Conservation (phyloP, 2,888 invertebrate species). For the Itoplectis maculator region DNA sequence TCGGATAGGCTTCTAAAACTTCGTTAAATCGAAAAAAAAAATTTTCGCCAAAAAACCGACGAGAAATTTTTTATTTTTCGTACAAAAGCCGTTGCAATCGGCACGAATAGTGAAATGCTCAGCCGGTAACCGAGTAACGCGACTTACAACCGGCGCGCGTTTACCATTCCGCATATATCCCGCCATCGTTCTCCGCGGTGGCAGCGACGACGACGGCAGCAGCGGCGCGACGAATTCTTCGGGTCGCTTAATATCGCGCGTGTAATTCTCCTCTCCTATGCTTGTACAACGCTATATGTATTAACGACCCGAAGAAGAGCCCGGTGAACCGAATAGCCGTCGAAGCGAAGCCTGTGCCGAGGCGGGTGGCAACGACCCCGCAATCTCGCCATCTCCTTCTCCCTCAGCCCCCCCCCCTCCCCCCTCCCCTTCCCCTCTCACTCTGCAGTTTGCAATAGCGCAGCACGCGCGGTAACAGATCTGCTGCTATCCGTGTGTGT, state of each 20-base stretch:
- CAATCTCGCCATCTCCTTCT: conserved; percentile 38
- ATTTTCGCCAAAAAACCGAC: no score
- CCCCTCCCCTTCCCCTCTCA: conserved; percentile 27
- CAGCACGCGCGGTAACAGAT: conserved; percentile 43
- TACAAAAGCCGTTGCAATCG: no score
- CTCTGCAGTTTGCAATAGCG: conserved; percentile 57
- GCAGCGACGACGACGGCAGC: no score
- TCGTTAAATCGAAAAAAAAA: no score
- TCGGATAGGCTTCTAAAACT: no score
- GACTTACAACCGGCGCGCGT: no score
- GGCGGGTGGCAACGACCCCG: conserved; percentile 70
- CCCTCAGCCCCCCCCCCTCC: conserved; percentile 16
- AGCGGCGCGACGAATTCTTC: neutral
- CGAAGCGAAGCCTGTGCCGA: conserved; percentile 61
- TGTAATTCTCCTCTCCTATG: neutral
- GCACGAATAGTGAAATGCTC: no score
- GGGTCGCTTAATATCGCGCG: neutral
- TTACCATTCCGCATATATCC: no score
- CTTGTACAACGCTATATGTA: no score
- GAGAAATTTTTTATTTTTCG: no score
- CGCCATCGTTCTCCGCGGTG: no score
- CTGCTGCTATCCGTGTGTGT: conserved; percentile 17
- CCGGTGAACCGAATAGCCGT: conserved; percentile 65
- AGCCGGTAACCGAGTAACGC: no score
- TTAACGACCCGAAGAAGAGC: conserved; percentile 38